Evolutionary conservation across 2,888 invertebrate genomes (phyloP).

Genomic region (Drosophila rubida): DNA sequence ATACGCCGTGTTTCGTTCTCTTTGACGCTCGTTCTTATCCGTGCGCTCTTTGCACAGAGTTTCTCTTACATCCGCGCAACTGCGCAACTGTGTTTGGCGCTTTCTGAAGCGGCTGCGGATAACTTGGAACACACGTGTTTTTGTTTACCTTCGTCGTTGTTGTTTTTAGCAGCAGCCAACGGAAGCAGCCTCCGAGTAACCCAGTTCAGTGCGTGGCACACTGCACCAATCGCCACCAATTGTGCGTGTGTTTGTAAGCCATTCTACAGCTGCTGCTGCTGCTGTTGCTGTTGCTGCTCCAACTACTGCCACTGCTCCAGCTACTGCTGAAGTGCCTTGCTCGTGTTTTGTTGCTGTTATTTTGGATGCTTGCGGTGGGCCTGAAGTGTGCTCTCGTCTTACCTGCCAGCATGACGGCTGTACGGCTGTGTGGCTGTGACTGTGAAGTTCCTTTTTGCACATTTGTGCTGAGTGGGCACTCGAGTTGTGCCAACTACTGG

Average conservation of each 20-base stretch:
- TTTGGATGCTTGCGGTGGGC: slow-evolving; percentile 67
- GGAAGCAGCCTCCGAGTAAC: slow-evolving; percentile 54
- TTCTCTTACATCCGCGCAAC: slow-evolving; percentile 50
- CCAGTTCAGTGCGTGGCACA: slow-evolving; percentile 61
- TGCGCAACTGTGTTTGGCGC: slow-evolving; percentile 35
- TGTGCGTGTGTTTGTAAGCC: slow-evolving; percentile 40
- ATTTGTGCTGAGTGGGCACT: slow-evolving; percentile 73
- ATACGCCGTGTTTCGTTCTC: slow-evolving; percentile 33
- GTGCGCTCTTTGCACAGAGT: neutral
- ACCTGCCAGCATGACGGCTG: slow-evolving; percentile 46
- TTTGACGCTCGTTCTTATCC: slow-evolving; percentile 11
- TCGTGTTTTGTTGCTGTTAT: slow-evolving; percentile 62
- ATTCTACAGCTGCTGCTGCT: slow-evolving; percentile 22
- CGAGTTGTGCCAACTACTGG: slow-evolving; percentile 67
- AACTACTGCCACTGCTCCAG: slow-evolving; percentile 18
- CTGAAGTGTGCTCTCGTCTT: slow-evolving; percentile 61
- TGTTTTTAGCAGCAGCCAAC: slow-evolving; percentile 46
- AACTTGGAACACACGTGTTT: slow-evolving; percentile 70
- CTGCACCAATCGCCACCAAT: slow-evolving; percentile 52
- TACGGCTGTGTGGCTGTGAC: slow-evolving; percentile 25
- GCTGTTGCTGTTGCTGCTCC: slow-evolving; percentile 12
- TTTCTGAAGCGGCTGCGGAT: slow-evolving; percentile 52
- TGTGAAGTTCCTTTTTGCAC: slow-evolving; percentile 70
- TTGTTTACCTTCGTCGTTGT: slow-evolving; percentile 74
- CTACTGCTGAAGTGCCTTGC: slow-evolving; percentile 46